A percentile compares a stretch with the other conserved stretches of the same genome.
phyloP scores from a whole-genome alignment of 2,113 vertebrate species.

The Mesitornis unicolor region DNA sequence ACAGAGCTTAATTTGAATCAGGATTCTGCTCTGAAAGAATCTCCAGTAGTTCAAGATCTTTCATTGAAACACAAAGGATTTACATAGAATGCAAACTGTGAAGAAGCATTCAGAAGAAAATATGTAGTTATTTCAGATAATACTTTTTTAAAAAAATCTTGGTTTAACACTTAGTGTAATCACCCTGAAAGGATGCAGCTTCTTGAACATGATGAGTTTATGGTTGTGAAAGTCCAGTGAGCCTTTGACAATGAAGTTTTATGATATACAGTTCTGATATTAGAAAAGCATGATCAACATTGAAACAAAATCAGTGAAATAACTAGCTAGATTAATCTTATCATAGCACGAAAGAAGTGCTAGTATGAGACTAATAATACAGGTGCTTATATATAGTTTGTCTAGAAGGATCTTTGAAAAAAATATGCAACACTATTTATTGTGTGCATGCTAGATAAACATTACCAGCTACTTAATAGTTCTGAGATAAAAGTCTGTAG shows the following conservation, averaged over 20 bases:
- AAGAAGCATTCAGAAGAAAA: not conserved
- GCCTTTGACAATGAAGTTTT: not conserved
- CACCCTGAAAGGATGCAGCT: not conserved
- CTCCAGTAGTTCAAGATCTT: not conserved
- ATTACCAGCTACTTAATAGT: not conserved
- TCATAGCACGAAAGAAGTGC: not conserved
- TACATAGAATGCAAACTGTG: not conserved
- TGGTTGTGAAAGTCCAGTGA: not conserved
- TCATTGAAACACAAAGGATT: not conserved
- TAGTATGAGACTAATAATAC: not conserved
- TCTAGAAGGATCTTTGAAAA: not conserved
- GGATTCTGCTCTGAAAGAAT: not conserved
- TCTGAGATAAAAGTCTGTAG: not conserved
- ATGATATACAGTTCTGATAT: not conserved
- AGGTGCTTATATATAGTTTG: not conserved
- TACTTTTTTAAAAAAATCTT: not conserved
- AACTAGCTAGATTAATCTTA: not conserved
- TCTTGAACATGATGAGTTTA: not conserved
- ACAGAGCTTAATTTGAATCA: not conserved
- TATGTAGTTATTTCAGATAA: not conserved
- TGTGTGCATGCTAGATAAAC: not conserved
- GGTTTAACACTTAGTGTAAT: not conserved
- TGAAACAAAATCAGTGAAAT: not conserved
- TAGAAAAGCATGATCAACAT: not conserved
- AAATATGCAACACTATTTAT: not conserved